Evolutionary conservation across 2,113 vertebrate genomes (phyloP).

Genomic region (Canis aureus): DNA sequence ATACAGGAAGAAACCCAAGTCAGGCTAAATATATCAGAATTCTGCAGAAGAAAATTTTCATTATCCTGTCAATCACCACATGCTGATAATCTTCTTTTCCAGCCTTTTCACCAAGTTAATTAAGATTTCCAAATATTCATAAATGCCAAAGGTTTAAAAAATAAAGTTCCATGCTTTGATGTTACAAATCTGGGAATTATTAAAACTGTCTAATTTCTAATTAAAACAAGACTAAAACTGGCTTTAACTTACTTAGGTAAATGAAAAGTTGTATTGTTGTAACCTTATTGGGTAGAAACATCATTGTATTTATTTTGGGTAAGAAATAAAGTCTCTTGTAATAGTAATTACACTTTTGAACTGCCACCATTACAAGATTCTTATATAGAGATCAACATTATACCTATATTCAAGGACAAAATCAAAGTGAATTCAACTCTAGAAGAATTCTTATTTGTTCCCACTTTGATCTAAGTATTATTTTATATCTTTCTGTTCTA

Average conservation of each 20-base stretch:
- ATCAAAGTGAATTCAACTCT: neutral
- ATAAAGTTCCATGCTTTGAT: slow-evolving; percentile 65
- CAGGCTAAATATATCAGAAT: slow-evolving; percentile 66
- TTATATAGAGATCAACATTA: neutral
- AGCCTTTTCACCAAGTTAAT: slow-evolving; percentile 75
- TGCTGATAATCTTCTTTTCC: slow-evolving; percentile 72
- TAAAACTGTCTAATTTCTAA: slow-evolving; percentile 68
- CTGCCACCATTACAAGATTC: neutral
- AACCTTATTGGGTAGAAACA: neutral
- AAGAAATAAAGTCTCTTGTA: neutral
- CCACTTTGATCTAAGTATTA: neutral
- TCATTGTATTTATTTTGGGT: neutral
- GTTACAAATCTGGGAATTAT: slow-evolving; percentile 68
- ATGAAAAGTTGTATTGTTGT: slow-evolving; percentile 6
- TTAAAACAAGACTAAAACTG: slow-evolving; percentile 56
- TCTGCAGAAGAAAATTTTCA: slow-evolving; percentile 64
- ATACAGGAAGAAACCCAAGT: slow-evolving; percentile 54
- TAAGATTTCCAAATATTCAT: slow-evolving; percentile 76
- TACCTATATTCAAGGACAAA: neutral
- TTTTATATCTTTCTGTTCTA: neutral
- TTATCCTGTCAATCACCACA: slow-evolving; percentile 76
- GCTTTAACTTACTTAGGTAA: slow-evolving; percentile 58
- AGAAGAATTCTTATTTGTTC: neutral
- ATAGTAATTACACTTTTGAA: neutral
- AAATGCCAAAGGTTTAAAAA: slow-evolving; percentile 75